These are phyloP conservation scores for Myripristis jacobus DNA, from an alignment of 2,797 vertebrate genomes.

Conservation along the genomic window DNA sequence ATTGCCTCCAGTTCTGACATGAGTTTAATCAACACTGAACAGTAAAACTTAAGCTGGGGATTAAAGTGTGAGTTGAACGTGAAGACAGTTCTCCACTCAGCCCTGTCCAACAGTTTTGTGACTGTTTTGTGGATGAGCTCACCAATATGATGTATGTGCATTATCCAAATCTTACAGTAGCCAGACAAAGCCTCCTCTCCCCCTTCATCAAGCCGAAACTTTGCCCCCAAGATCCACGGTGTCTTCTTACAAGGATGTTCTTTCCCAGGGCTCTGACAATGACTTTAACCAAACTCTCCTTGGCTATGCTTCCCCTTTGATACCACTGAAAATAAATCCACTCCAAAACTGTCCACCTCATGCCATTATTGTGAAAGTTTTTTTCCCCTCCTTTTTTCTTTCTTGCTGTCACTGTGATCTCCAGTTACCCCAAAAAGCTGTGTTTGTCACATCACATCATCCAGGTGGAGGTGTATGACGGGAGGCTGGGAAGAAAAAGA, in stretches of 20 bases:
- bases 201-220: slow-evolving; percentile 70
- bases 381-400: slow-evolving; percentile 21
- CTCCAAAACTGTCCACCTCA: slow-evolving; percentile 64
- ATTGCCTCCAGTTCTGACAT: not conserved
- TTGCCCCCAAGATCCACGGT: slow-evolving; percentile 70
- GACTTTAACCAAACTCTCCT: slow-evolving; percentile 59
- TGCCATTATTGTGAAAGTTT: slow-evolving; percentile 56
- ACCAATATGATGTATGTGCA: slow-evolving; percentile 64
- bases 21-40: not conserved
- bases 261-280: slow-evolving; percentile 75
- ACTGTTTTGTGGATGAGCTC: slow-evolving; percentile 65
- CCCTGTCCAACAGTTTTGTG: slow-evolving; percentile 30
- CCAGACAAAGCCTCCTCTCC: slow-evolving; percentile 70
- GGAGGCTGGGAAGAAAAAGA: slow-evolving; percentile 34
- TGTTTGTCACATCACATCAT: slow-evolving; percentile 67
- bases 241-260: slow-evolving; percentile 68
- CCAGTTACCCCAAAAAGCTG: slow-evolving; percentile 73
- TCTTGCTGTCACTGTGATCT: slow-evolving; percentile 65
- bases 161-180: slow-evolving; percentile 66
- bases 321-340: slow-evolving; percentile 68
- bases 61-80: not conserved
- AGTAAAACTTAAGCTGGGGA: not conserved
- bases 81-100: not conserved
- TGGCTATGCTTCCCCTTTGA: slow-evolving; percentile 58
- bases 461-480: slow-evolving; percentile 9